Evolutionary conservation across 2,888 invertebrate genomes (phyloP), one percentile per base, ranked within the genome.

Genomic region (Platycheirus rosarum): DNA sequence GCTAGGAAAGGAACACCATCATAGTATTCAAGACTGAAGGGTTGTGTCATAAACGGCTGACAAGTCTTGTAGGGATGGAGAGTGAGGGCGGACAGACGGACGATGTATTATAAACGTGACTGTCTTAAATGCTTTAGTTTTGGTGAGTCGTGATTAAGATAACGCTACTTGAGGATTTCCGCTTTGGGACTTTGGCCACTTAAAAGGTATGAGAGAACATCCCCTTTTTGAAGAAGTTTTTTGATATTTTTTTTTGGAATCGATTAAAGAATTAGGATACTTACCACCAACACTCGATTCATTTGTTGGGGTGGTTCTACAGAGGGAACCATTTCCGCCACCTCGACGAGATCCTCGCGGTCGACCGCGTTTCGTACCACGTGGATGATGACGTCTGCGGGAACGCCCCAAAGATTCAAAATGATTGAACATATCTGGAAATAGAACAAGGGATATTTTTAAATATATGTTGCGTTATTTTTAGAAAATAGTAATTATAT

Each of bases 271-370:
- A 82, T 78, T 66, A 76, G 37, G 20, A 46, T 71, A 84, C 85
- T 86, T 85, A 86, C 85, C 85, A 62, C 69, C 84, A 55, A 84
- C 78, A 85, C 74, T 77, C 55, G 71, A 29, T 55, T 77, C 77
- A 66, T 55, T 85, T 40, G 68, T 35, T 68, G 73, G 18, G 49
- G 55, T 51, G n/a, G 77, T 37, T 85, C 89, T 87, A 63, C 88
- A 88, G 29, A 88, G 86, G 63, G 91, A 87, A 49, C 91, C 90
- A 86, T 88, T 89, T 85, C 88, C 91, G 85, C 87, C 92, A 53
- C 93, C 92, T 86, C 95, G 92, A 1, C 95, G 91, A 0, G 95
- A 94, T 70, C 95, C 95, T 60, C 95, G 92, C 55, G 95, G 95
- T 51, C 95, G 92, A 0, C 95, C 95, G 14, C 95, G 93, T 86